Percentiles rank a stretch among this genome's conserved stretches.
These are phyloP conservation scores for Sula dactylatra DNA, from an alignment of 2,113 vertebrate genomes.

Conservation along the genomic window DNA sequence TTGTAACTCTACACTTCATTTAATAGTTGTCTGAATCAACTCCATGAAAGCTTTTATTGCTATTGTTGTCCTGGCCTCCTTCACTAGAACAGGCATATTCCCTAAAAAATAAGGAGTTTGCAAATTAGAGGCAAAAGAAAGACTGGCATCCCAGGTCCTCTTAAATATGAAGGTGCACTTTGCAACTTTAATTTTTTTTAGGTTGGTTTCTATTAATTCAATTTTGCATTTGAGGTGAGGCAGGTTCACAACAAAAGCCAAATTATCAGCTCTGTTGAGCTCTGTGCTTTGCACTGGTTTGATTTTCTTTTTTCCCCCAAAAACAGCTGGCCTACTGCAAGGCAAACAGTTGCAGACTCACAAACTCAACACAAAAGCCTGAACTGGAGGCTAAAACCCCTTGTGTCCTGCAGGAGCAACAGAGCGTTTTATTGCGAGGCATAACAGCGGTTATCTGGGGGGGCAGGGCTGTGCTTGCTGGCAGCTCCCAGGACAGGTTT, in stretches of 20 bases:
- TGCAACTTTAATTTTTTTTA: background rate
- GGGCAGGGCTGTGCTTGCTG: background rate
- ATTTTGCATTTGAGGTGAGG: background rate
- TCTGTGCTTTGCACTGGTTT: background rate
- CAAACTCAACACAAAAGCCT: background rate
- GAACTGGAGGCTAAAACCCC: background rate
- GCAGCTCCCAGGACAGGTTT: background rate
- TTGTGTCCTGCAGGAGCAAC: background rate
- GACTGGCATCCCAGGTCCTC: background rate
- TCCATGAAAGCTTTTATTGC: background rate
- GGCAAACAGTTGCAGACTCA: background rate
- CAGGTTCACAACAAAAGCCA: background rate
- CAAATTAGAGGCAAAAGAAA: background rate
- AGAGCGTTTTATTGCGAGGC: background rate
- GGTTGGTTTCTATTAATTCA: background rate
- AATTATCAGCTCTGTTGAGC: background rate
- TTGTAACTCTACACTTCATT: background rate
- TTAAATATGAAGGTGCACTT: background rate
- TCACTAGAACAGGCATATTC: background rate
- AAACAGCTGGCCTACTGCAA: background rate
- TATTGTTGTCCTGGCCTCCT: background rate
- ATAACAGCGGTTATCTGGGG: background rate
- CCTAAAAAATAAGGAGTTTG: background rate
- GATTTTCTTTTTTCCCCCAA: accelerated
- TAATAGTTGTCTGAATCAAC: background rate